Evolutionary conservation across 1,140 invertebrate species (phyloP).

Genomic region (Amyelois transitella): DNA sequence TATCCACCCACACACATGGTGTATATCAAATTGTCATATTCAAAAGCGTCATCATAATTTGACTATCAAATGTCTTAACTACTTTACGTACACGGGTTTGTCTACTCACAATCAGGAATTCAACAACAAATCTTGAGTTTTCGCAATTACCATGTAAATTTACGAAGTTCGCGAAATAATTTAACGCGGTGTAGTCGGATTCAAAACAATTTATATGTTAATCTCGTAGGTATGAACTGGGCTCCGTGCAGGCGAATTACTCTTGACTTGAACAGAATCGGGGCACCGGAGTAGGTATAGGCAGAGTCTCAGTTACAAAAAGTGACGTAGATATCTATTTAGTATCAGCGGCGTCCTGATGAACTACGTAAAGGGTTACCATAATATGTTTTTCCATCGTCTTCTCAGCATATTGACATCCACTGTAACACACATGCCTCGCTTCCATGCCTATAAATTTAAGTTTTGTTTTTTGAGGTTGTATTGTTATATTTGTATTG

Average conservation of each 20-base stretch:
- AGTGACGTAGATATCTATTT: background rate
- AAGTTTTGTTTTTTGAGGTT: too few species aligned
- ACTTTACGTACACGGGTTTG: slow-evolving; percentile 41
- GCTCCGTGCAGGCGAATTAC: slow-evolving; percentile 20
- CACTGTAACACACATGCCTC: too few species aligned
- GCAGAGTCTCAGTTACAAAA: background rate
- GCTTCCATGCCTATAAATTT: too few species aligned
- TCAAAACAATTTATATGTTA: slow-evolving; percentile 73
- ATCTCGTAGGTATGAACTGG: slow-evolving; percentile 58
- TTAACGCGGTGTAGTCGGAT: slow-evolving; percentile 66
- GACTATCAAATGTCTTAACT: slow-evolving; percentile 41
- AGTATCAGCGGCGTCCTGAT: too few species aligned
- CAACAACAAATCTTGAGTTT: slow-evolving; percentile 68
- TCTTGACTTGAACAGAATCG: slow-evolving; percentile 4
- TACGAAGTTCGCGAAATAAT: slow-evolving; percentile 70
- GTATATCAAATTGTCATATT: background rate
- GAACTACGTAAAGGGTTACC: too few species aligned
- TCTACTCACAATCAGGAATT: slow-evolving; percentile 48
- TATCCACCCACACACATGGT: background rate
- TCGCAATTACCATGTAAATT: slow-evolving; percentile 73
- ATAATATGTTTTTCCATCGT: too few species aligned
- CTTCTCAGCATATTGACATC: too few species aligned
- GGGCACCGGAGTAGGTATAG: background rate
- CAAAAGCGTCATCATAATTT: slow-evolving; percentile 23
- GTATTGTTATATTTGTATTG: too few species aligned